Base-by-base conservation (phyloP, 2,888 invertebrate genomes). In the Lithophane semibrunnea region DNA sequence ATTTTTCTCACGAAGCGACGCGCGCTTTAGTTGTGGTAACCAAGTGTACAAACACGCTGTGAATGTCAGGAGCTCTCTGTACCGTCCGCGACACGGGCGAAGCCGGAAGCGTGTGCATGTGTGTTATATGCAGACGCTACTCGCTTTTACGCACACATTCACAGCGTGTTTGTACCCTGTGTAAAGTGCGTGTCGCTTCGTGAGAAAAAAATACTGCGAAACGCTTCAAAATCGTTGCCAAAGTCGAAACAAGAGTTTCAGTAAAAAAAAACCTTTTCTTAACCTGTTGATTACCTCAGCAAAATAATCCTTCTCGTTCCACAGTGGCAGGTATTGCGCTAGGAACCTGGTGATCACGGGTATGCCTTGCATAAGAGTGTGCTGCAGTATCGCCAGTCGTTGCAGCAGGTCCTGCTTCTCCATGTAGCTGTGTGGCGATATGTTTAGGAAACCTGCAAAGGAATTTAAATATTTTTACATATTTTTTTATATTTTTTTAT, bases 271-370 rank as follows among this genome's bases (percentile, higher is more conserved):
- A 47, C 18, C 2, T 10, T 3, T 66, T 47, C 29, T 29, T 21
- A 52, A 16, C 0, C 10, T n/a, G 18, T 24, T 42, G 0, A 58
- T 87, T 88, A 96, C 97, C 95, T 97, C 96, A 73, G 91, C 78
- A 83, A 94, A 95, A 79, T 91, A 96, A 73, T 96, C 95, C 54
- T 79, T 92, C 80, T 96, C 97, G 67, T 96, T 96, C 97, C 97
- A 97, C 52, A 95, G 90, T 0, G 94, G 94, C 64, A 97, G 87
- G 76, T 92, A 96, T 80, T 96, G 95, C 0, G 95, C 94, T 3
- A 97, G 90, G 80, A 97, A 96, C 29, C 91, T 86, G 8, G 96
- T 95, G 67, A 96, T 90, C 8, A 95, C 94, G 0, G 96, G 96
- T 18, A 97, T 86, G 16, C 96, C 96, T 79, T 96, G 95, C 90